phyloP scores from a whole-genome alignment of 2,113 vertebrate species.

The Struthio camelus region DNA sequence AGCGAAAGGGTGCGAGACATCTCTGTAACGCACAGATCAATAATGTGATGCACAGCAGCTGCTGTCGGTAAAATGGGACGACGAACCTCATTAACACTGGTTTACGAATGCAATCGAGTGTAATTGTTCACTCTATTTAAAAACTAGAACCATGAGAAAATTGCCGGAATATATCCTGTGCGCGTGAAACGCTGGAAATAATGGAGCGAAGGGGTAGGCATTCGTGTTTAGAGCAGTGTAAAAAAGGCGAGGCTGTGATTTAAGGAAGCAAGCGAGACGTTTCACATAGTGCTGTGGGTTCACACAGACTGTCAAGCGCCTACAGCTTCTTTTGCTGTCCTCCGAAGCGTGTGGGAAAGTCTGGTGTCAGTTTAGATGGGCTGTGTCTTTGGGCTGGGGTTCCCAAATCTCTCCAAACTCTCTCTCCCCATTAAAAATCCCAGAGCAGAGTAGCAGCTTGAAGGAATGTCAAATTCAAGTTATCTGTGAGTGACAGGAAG shows the following conservation, averaged over 20 bases:
- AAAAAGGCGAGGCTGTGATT: neutral
- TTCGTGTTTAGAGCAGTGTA: neutral
- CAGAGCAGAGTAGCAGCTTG: neutral
- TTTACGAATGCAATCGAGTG: neutral
- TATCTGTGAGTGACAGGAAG: fast-evolving
- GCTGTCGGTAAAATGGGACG: neutral
- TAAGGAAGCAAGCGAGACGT: neutral
- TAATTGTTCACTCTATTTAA: slow-evolving; percentile 8
- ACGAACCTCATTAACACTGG: neutral
- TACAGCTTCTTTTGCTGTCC: neutral
- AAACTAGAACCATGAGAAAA: neutral
- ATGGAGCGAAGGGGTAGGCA: neutral
- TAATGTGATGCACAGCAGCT: neutral
- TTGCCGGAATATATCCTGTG: neutral
- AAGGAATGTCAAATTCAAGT: fast-evolving
- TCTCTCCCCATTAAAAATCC: no score
- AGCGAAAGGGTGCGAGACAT: neutral
- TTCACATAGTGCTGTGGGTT: neutral
- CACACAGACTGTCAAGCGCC: neutral
- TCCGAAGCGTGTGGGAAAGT: fast-evolving
- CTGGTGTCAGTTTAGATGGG: neutral
- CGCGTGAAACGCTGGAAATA: neutral
- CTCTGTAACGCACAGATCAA: neutral
- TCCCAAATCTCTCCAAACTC: neutral
- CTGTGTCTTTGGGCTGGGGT: neutral